Evolutionary conservation across 2,113 vertebrate species (phyloP).

Genomic region (Helogale parvula): DNA sequence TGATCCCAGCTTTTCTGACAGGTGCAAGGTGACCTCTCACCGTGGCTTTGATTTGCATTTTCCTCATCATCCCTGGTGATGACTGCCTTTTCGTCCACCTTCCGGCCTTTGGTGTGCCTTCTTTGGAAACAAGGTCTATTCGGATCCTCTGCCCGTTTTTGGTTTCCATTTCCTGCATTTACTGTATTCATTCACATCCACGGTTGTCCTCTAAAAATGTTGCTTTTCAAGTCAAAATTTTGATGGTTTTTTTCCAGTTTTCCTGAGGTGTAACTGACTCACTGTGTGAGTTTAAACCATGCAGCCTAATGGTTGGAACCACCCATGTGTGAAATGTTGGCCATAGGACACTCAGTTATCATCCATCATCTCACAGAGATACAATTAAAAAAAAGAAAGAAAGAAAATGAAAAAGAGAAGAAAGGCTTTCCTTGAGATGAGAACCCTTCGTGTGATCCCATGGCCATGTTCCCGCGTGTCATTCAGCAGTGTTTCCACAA

Average conservation of each 20-base stretch:
- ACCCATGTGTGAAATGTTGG: background rate
- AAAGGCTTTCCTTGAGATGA: background rate
- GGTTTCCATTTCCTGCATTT: background rate
- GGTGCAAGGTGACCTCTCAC: background rate
- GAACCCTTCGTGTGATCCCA: background rate
- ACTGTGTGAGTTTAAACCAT: background rate
- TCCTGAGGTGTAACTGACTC: background rate
- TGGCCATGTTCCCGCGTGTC: background rate
- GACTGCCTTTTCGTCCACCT: background rate
- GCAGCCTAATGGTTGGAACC: background rate
- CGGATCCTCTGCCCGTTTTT: background rate
- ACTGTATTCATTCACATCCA: background rate
- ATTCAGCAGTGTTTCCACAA: accelerated
- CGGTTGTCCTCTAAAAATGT: background rate
- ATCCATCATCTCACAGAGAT: background rate
- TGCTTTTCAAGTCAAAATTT: background rate
- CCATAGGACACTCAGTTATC: background rate
- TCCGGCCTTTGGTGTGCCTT: background rate
- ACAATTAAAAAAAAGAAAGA: background rate
- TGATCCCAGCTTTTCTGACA: background rate
- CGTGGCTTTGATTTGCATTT: background rate
- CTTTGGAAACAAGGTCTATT: background rate
- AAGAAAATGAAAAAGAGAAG: background rate
- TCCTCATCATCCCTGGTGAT: background rate
- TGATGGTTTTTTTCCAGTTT: background rate